phyloP scores from a whole-genome alignment of 2,888 invertebrate genomes.

The Orthosia incerta region DNA sequence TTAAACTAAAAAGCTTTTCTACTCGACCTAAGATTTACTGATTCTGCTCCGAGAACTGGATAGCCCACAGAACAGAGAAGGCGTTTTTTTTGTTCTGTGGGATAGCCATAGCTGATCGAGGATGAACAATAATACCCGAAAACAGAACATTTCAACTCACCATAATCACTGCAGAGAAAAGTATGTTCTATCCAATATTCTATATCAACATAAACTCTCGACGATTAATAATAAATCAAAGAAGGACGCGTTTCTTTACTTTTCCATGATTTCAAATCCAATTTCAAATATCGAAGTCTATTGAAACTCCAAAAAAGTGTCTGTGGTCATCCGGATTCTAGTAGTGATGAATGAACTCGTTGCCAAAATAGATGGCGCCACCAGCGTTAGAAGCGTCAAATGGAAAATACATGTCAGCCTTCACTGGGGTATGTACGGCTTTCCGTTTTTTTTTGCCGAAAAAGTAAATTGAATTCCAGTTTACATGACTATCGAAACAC shows the following conservation, averaged over 20 bases:
- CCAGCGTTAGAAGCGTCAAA: constrained; percentile 58
- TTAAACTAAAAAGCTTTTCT: neutral
- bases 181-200: neutral
- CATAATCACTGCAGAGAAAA: neutral
- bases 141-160: neutral
- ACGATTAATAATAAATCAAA: constrained; percentile 5
- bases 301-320: constrained; percentile 58
- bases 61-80: too few relatives aligned
- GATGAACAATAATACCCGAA: neutral
- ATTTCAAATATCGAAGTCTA: constrained; percentile 30
- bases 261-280: constrained; percentile 20
- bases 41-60: neutral
- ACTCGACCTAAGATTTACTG: neutral
- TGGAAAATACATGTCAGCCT: constrained; percentile 67
- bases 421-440: constrained; percentile 28
- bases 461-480: constrained; percentile 58
- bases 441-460: constrained; percentile 37
- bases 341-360: constrained; percentile 66
- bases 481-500: constrained; percentile 37
- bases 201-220: neutral
- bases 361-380: constrained; percentile 57
- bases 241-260: neutral
- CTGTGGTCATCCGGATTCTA: constrained; percentile 58
- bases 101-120: too few relatives aligned
- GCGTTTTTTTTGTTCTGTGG: too few relatives aligned